Evolutionary conservation across 2,888 invertebrate genomes (phyloP).

Genomic region (Allolobophora icterica): DNA sequence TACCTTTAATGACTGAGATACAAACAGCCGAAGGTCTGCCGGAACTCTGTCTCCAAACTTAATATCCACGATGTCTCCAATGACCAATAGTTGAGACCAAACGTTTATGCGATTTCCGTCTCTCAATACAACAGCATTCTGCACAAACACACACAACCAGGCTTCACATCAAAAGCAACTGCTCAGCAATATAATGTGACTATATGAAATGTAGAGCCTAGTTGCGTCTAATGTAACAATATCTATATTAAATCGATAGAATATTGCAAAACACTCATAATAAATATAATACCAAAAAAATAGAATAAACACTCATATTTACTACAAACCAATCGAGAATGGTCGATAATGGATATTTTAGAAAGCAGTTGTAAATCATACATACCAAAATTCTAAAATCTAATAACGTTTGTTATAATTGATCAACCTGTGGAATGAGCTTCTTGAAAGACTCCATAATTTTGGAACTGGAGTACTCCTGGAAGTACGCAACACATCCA

Average conservation of each 20-base stretch:
- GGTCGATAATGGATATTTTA: background rate
- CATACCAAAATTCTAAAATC: background rate
- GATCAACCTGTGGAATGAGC: constrained; percentile 32
- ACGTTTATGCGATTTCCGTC: constrained; percentile 26
- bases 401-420: background rate
- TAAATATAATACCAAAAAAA: no score
- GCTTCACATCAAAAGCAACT: no score
- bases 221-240: background rate
- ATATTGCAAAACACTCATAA: no score
- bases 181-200: constrained; percentile 13
- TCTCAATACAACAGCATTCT: constrained; percentile 31
- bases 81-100: background rate
- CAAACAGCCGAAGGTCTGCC: constrained; percentile 31
- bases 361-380: background rate
- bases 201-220: background rate
- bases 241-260: no score
- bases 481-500: constrained; percentile 32
- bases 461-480: constrained; percentile 31
- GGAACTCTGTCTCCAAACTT: constrained; percentile 37
- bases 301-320: no score
- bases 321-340: background rate
- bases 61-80: constrained; percentile 35
- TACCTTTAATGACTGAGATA: constrained; percentile 21
- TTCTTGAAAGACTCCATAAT: constrained; percentile 40
- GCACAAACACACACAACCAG: background rate